phyloP scores from a whole-genome alignment of 1,140 invertebrate genomes.

The Ptiloglossa arizonensis region DNA sequence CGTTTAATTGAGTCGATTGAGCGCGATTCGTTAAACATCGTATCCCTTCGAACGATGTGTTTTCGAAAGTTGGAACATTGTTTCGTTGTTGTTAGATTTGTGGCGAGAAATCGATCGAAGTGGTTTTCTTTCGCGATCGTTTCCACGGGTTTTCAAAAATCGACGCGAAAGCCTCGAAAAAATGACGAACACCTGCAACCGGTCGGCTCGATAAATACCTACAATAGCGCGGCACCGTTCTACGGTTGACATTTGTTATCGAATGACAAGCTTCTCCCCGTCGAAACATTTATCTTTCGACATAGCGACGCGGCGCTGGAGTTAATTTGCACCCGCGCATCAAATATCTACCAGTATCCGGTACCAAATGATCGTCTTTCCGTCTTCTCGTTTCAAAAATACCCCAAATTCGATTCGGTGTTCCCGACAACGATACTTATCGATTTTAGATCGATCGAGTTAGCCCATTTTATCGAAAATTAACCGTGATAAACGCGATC shows the following conservation, averaged over 20 bases:
- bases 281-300: slow-evolving; percentile 65
- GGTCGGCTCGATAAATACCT: slow-evolving; percentile 51
- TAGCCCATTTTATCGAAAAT: too few species aligned
- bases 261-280: slow-evolving; percentile 62
- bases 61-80: not conserved
- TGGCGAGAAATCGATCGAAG: not conserved
- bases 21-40: too few species aligned
- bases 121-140: slow-evolving; percentile 15
- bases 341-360: slow-evolving; percentile 44
- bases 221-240: slow-evolving; percentile 21
- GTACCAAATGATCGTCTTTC: slow-evolving; percentile 34
- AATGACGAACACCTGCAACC: slow-evolving; percentile 54
- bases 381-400: not conserved
- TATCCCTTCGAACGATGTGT: not conserved
- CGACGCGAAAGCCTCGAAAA: slow-evolving; percentile 23
- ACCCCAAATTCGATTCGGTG: not conserved
- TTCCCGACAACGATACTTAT: not conserved
- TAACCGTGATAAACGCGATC: too few species aligned
- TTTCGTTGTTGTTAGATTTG: not conserved
- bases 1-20: too few species aligned
- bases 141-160: slow-evolving; percentile 27
- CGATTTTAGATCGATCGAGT: too few species aligned
- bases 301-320: slow-evolving; percentile 35
- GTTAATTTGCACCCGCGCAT: slow-evolving; percentile 44
- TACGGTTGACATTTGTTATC: slow-evolving; percentile 65